Evolutionary conservation across 2,113 vertebrate species (phyloP).

Genomic region (Odocoileus hemionus): DNA sequence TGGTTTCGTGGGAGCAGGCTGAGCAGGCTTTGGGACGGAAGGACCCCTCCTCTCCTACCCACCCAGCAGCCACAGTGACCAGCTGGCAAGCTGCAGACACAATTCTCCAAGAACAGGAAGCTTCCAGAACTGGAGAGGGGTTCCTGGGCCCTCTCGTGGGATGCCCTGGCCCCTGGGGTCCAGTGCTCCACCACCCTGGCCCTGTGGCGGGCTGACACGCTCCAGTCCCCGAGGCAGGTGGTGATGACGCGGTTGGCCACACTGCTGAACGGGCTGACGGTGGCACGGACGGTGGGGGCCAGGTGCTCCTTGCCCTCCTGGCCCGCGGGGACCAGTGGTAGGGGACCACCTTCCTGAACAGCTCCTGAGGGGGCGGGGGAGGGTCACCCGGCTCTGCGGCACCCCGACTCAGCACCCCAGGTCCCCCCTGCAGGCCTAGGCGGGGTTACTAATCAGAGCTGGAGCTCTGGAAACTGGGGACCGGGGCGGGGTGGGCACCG

Average conservation of each 20-base stretch:
- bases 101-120: neutral
- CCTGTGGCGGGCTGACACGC: slow-evolving; percentile 88
- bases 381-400: neutral
- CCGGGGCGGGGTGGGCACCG: neutral
- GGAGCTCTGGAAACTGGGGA: neutral
- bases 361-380: slow-evolving; percentile 81
- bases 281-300: slow-evolving; percentile 92
- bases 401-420: neutral
- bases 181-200: slow-evolving; percentile 93
- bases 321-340: slow-evolving; percentile 99
- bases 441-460: neutral
- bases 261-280: slow-evolving; percentile 93
- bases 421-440: too few species aligned
- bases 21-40: neutral
- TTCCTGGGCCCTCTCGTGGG: slow-evolving; percentile 80
- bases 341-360: slow-evolving; percentile 97
- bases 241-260: slow-evolving; percentile 97
- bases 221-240: slow-evolving; percentile 90
- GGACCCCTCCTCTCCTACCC: fast-evolving
- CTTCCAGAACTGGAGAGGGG: neutral
- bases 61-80: neutral
- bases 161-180: slow-evolving; percentile 94
- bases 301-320: slow-evolving; percentile 96
- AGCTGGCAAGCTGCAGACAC: neutral
- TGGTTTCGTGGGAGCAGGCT: neutral